A percentile compares a stretch with the other conserved stretches of the same genome.
phyloP scores from a whole-genome alignment of 2,113 vertebrate genomes.

The Eurypyga helias region DNA sequence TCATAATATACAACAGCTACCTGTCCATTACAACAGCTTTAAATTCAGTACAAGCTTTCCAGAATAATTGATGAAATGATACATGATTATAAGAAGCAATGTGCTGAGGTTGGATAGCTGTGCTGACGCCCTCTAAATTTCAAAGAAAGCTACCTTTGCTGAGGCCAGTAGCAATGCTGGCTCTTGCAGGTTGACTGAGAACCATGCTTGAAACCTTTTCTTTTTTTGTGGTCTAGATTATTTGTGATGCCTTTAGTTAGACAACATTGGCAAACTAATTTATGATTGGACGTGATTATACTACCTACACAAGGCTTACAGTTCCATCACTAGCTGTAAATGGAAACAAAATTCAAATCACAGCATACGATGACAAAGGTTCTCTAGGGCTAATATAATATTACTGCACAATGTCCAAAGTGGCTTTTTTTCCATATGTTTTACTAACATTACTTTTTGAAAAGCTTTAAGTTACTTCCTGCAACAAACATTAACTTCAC shows the following conservation, averaged over 20 bases:
- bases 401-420: not conserved
- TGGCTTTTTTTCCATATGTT: not conserved
- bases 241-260: not conserved
- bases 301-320: not conserved
- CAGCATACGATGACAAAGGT: not conserved
- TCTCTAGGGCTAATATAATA: not conserved
- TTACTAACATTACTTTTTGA: not conserved
- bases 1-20: not conserved
- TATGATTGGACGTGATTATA: not conserved
- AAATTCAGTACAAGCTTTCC: not conserved
- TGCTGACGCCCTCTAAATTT: not conserved
- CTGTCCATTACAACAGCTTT: not conserved
- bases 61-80: not conserved
- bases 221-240: constrained; percentile 12
- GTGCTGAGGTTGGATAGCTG: not conserved
- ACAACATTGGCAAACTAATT: constrained; percentile 13
- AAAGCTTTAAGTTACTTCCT: not conserved
- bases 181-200: not conserved
- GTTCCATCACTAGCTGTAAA: not conserved
- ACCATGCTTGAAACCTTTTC: not conserved
- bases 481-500: not conserved
- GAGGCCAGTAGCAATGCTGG: not conserved
- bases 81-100: not conserved
- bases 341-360: not conserved
- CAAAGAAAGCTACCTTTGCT: not conserved